Percentiles rank a stretch among this genome's conserved stretches.
Evolutionary conservation across 2,797 vertebrate genomes (phyloP).

Genomic region (Cryptoprocta ferox): DNA sequence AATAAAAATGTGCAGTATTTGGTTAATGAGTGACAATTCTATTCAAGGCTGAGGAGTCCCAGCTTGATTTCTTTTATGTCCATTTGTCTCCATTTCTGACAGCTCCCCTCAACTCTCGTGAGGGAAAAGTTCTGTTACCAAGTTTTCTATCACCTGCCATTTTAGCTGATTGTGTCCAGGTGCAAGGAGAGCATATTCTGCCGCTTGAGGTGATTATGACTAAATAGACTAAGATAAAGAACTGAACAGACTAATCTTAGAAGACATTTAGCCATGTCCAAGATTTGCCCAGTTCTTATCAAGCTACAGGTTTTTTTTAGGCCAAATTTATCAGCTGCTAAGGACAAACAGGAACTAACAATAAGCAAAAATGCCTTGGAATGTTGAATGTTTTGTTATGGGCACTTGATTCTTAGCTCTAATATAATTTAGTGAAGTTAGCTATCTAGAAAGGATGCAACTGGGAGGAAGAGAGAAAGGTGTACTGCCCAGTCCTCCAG

Average conservation of each 20-base stretch:
- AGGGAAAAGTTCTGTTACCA: neutral
- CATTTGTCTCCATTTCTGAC: neutral
- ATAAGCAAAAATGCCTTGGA: neutral
- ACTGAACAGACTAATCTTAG: neutral
- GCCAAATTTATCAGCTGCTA: neutral
- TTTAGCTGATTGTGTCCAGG: neutral
- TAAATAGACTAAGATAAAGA: neutral
- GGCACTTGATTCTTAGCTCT: neutral
- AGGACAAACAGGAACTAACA: neutral
- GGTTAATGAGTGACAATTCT: neutral
- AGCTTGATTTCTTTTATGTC: neutral
- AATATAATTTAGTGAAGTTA: neutral
- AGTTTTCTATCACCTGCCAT: neutral
- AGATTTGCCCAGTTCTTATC: neutral
- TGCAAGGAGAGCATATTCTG: neutral
- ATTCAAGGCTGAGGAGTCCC: neutral
- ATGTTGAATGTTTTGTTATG: neutral
- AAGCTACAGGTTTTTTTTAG: neutral
- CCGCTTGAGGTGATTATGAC: neutral
- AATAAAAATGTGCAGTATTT: neutral
- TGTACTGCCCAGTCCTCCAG: neutral
- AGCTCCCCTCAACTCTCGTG: neutral
- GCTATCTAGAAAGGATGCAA: neutral
- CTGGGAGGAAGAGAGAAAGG: neutral
- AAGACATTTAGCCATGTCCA: neutral